A percentile compares a stretch with the other conserved stretches of the same genome.
phyloP scores from a whole-genome alignment of 2,888 invertebrate genomes.

The Drosophila macrothrix region DNA sequence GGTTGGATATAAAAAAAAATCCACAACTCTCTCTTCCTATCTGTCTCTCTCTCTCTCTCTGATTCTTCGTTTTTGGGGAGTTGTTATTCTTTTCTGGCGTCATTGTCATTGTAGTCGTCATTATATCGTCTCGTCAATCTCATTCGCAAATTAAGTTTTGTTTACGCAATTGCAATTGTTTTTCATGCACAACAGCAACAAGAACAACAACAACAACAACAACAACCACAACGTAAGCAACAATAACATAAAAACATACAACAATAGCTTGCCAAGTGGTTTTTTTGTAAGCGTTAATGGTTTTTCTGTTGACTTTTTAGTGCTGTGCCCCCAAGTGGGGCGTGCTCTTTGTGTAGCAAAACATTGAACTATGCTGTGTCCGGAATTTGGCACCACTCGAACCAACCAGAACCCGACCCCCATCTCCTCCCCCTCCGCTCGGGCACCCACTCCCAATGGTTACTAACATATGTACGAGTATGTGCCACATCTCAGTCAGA shows the following conservation, averaged over 20 bases:
- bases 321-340: conserved; percentile 55
- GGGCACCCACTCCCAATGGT: too few relatives aligned
- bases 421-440: not conserved
- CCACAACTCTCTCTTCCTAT: not conserved
- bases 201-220: conserved; percentile 22
- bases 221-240: conserved; percentile 5
- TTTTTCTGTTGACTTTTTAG: conserved; percentile 67
- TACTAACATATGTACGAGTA: not conserved
- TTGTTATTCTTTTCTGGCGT: not conserved
- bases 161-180: conserved; percentile 79
- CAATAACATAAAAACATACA: conserved; percentile 19
- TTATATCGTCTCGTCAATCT: conserved; percentile 69
- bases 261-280: conserved; percentile 53
- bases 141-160: conserved; percentile 77
- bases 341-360: conserved; percentile 68
- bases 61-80: not conserved
- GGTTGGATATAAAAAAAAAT: conserved; percentile 2
- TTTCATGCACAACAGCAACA: conserved; percentile 50
- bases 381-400: conserved; percentile 28
- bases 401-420: not conserved
- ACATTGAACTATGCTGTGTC: conserved; percentile 62
- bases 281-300: conserved; percentile 57
- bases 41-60: not conserved
- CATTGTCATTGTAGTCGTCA: conserved; percentile 49
- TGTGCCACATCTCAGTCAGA: not conserved